A percentile compares a stretch with the other conserved stretches of the same genome.
These are phyloP conservation scores for Microctonus hyperodae DNA, from an alignment of 2,888 invertebrate species.

Conservation along the genomic window DNA sequence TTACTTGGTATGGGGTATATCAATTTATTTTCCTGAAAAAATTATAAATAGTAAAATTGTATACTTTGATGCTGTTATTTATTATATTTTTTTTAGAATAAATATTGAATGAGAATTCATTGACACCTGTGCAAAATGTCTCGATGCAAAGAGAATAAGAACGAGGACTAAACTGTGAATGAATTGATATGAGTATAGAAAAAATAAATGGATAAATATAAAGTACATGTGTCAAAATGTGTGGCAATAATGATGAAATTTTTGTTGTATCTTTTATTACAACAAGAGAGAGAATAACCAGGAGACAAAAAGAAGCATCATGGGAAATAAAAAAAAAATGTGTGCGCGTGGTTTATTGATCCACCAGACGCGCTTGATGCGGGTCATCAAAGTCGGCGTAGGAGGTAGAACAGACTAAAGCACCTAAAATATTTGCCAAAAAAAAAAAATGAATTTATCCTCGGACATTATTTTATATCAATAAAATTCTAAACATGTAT, in stretches of 20 bases:
- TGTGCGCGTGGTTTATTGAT: conserved; percentile 38
- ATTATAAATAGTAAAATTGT: too few species aligned
- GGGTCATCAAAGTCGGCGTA: conserved; percentile 34
- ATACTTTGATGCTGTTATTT: too few species aligned
- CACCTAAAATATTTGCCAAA: background rate
- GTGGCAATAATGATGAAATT: background rate
- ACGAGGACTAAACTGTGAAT: background rate
- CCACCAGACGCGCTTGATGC: conserved; percentile 35
- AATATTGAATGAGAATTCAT: too few species aligned
- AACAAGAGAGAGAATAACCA: background rate
- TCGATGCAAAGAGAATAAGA: background rate
- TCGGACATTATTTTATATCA: too few species aligned
- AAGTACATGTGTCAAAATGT: background rate
- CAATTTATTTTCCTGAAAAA: too few species aligned
- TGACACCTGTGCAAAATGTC: too few species aligned
- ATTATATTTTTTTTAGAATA: too few species aligned
- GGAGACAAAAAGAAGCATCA: conserved; percentile 11
- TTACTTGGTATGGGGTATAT: too few species aligned
- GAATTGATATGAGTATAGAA: background rate
- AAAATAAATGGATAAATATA: background rate
- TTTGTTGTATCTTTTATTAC: too few species aligned
- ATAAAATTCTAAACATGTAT: background rate
- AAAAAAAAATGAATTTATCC: too few species aligned
- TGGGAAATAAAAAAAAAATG: conserved; percentile 26
- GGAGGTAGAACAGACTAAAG: conserved; percentile 10